Conservation (phyloP, 2,888 invertebrate genomes). For the Microctonus aethiopoides region DNA sequence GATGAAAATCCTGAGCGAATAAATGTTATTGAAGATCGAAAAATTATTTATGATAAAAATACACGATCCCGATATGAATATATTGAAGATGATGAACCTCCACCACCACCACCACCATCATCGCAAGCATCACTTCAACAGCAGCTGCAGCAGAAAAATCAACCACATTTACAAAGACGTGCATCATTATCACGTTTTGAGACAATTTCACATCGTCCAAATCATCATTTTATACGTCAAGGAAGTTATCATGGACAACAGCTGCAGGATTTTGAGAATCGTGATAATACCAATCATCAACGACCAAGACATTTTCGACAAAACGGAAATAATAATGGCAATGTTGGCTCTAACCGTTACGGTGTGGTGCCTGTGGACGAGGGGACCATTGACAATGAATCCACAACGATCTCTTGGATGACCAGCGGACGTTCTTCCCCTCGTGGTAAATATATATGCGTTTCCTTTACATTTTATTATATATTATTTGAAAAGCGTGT, state of each 20-base stretch:
- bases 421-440: conserved; percentile 20
- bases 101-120: conserved; percentile 1
- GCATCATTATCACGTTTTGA: conserved; percentile 31
- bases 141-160: conserved; percentile 41
- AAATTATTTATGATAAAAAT: conserved; percentile 36
- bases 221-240: conserved; percentile 27
- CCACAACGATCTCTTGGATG: conserved; percentile 19
- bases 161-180: conserved; percentile 31
- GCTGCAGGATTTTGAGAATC: conserved; percentile 18
- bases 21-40: conserved; percentile 8
- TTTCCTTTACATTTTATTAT: not conserved
- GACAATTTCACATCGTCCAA: conserved; percentile 28
- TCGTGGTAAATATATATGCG: conserved; percentile 22
- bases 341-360: conserved; percentile 11
- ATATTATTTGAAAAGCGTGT: conserved; percentile 10
- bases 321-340: conserved; percentile 22
- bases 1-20: conserved; percentile 39
- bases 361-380: conserved; percentile 30
- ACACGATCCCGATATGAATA: conserved; percentile 58
- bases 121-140: too few species aligned
- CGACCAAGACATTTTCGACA: conserved; percentile 15
- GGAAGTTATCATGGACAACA: conserved; percentile 32
- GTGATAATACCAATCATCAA: not conserved
- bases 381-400: conserved; percentile 18
- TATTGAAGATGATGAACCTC: conserved; percentile 48